Base-by-base conservation (phyloP, 2,888 invertebrate species). In the Arge pagana region DNA sequence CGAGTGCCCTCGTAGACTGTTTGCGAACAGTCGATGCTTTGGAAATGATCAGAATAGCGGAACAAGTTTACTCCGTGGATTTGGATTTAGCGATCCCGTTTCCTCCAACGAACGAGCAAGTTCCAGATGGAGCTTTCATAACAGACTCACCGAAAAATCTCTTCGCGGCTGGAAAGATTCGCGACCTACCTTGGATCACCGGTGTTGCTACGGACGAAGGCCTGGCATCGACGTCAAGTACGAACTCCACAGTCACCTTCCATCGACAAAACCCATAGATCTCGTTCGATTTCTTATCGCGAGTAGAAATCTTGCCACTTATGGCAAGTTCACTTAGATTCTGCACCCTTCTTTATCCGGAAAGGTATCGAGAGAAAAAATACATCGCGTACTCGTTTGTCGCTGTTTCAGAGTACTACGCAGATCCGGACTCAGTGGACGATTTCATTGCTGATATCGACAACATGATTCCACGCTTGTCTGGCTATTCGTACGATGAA, bases 181-280 rank as follows among this genome's bases (percentile, higher is more conserved):
- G 41, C 18, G 61, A 66, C 45, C 48, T 53, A 13, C 62, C 63
- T 4, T 58, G 53, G 24, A 60, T 66, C 6, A 31, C 33, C 16
- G 64, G 65, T 7, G 26, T 51, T n/a, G 58, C 57, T n/a, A 53
- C 41, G 15, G 52, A 64, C 26, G 65, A 66, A 51, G 64, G 61
- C 4, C 11, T 3, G 13, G 15, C 10, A 3, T 2, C 19, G 19
- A n/a, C n/a, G n/a, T n/a, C n/a, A n/a, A n/a, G n/a, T n/a, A n/a
- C n/a, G n/a, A n/a, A n/a, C n/a, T n/a, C n/a, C n/a, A n/a, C n/a
- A n/a, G n/a, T n/a, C n/a, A n/a, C n/a, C n/a, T n/a, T n/a, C n/a
- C n/a, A n/a, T n/a, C n/a, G n/a, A n/a, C n/a, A n/a, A n/a, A n/a
- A n/a, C n/a, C n/a, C n/a, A n/a, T n/a, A n/a, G n/a, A n/a, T n/a